Conservation (phyloP, 2,888 invertebrate genomes). For the Philopedon plagiatum region DNA sequence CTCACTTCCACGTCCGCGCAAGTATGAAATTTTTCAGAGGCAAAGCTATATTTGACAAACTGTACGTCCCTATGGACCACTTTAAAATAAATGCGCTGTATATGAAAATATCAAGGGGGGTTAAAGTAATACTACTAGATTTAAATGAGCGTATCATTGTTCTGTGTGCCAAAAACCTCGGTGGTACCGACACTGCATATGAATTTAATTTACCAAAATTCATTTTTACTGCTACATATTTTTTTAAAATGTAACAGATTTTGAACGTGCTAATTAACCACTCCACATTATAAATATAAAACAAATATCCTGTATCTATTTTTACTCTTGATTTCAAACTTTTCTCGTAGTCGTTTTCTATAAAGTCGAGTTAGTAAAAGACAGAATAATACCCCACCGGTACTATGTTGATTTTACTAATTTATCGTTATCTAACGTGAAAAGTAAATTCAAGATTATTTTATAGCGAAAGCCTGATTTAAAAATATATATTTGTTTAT, state of each 20-base stretch:
- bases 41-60: too few relatives aligned
- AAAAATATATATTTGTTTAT: conserved; percentile 6
- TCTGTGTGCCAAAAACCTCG: too few relatives aligned
- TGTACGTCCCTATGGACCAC: too few relatives aligned
- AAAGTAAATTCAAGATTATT: conserved; percentile 16
- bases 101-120: too few relatives aligned
- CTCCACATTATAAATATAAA: not conserved
- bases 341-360: not conserved
- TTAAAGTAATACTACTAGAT: too few relatives aligned
- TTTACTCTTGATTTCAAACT: not conserved
- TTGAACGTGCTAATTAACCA: not conserved
- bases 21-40: too few relatives aligned
- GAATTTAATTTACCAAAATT: too few relatives aligned
- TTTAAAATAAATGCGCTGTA: too few relatives aligned
- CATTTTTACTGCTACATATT: not conserved
- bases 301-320: conserved; percentile 1
- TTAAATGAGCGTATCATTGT: too few relatives aligned
- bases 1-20: too few relatives aligned
- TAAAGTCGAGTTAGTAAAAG: not conserved
- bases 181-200: too few relatives aligned
- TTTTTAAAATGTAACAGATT: not conserved
- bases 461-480: conserved; percentile 9
- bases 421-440: conserved; percentile 4
- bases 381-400: not conserved
- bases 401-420: not conserved